These are phyloP conservation scores for Gnatocerus cornutus DNA, from an alignment of 2,888 invertebrate genomes.

Conservation along the genomic window DNA sequence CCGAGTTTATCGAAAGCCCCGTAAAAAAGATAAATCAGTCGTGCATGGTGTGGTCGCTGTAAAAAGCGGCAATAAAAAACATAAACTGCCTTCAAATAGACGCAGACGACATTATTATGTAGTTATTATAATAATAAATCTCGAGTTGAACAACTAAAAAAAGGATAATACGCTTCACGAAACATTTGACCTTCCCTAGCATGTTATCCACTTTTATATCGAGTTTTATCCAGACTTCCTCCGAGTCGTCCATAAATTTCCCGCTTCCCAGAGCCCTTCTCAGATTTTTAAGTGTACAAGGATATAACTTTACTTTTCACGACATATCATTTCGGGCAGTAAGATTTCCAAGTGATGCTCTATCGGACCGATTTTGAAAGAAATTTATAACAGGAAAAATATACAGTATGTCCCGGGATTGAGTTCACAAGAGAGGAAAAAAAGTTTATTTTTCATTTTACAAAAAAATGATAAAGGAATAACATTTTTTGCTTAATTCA, in stretches of 20 bases:
- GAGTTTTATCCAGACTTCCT: slow-evolving; percentile 61
- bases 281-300: slow-evolving; percentile 58
- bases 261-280: slow-evolving; percentile 51
- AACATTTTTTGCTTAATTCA: too few species aligned
- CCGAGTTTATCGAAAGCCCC: slow-evolving; percentile 11
- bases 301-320: slow-evolving; percentile 53
- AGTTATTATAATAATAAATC: slow-evolving; percentile 68
- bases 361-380: background rate
- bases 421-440: too few species aligned
- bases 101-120: slow-evolving; percentile 65
- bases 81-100: slow-evolving; percentile 62
- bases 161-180: slow-evolving; percentile 62
- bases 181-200: slow-evolving; percentile 63
- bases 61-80: slow-evolving; percentile 59
- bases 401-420: too few species aligned
- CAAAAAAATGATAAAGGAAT: too few species aligned
- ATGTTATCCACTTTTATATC: slow-evolving; percentile 62
- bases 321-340: slow-evolving; percentile 44
- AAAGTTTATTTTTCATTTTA: too few species aligned
- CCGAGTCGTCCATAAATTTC: slow-evolving; percentile 62
- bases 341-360: slow-evolving; percentile 7
- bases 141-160: slow-evolving; percentile 59
- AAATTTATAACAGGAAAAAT: too few species aligned
- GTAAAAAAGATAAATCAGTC: slow-evolving; percentile 23
- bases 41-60: slow-evolving; percentile 16